Evolutionary conservation across 2,113 vertebrate species (phyloP).

Genomic region (Capreolus pygargus): DNA sequence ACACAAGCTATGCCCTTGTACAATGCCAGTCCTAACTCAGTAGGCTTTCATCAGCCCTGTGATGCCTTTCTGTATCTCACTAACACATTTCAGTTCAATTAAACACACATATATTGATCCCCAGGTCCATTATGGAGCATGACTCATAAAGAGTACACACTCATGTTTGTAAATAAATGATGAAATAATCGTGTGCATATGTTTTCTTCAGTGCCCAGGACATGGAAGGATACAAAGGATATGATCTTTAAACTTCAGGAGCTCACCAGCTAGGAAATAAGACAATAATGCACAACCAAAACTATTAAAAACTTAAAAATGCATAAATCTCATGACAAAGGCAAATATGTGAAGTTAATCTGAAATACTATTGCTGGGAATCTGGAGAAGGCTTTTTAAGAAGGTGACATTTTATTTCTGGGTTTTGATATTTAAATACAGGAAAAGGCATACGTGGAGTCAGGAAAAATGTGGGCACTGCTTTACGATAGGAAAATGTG

Average conservation of each 20-base stretch:
- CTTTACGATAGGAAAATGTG: not conserved
- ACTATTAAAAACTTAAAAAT: not conserved
- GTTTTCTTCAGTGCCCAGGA: not conserved
- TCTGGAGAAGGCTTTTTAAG: not conserved
- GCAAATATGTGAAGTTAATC: not conserved
- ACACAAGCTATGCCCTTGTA: no score
- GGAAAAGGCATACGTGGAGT: not conserved
- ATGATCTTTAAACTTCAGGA: slow-evolving; percentile 6
- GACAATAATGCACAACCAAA: not conserved
- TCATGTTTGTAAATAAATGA: slow-evolving; percentile 58
- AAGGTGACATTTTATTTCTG: not conserved
- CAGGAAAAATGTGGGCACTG: not conserved
- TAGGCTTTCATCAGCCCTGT: not conserved
- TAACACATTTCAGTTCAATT: slow-evolving; percentile 12
- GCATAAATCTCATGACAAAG: not conserved
- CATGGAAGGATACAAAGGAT: not conserved
- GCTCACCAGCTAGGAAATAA: not conserved
- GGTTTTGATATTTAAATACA: not conserved
- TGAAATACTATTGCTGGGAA: not conserved
- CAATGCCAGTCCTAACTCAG: not conserved
- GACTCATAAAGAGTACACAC: not conserved
- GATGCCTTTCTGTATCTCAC: not conserved
- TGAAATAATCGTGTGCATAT: slow-evolving; percentile 8
- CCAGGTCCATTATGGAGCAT: not conserved
- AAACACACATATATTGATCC: slow-evolving; percentile 31